Conservation (phyloP, 2,113 vertebrate genomes). For the Elgaria multicarinata region DNA sequence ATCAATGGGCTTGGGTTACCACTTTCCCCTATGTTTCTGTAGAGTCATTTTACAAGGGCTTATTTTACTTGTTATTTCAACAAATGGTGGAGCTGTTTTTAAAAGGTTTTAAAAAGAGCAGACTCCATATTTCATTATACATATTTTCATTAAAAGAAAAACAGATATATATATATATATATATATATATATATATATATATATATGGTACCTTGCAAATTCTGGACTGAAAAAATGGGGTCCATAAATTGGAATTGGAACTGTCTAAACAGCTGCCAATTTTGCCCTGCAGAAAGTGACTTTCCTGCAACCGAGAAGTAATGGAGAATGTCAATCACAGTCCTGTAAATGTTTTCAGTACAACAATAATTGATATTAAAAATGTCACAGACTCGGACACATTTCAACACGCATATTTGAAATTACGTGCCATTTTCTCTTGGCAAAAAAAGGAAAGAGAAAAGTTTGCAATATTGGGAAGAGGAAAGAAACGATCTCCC, state of each 20-base stretch:
- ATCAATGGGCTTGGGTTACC: neutral
- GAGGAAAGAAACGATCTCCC: neutral
- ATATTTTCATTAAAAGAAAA: neutral
- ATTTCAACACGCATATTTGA: constrained; percentile 6
- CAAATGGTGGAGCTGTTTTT: neutral
- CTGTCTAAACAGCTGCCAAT: constrained; percentile 23
- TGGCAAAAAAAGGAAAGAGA: neutral
- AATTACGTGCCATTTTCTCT: neutral
- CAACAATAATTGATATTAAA: constrained; percentile 39
- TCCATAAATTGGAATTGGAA: constrained; percentile 17
- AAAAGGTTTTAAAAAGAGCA: neutral
- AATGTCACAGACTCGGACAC: constrained; percentile 11
- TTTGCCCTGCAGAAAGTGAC: neutral
- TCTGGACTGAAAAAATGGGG: neutral
- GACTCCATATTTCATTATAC: neutral
- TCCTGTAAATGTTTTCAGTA: neutral
- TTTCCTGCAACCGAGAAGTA: neutral
- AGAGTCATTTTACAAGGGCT: neutral
- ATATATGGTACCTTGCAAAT: neutral
- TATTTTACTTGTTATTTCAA: neutral
- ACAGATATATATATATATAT: too few species aligned
- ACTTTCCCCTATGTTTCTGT: neutral
- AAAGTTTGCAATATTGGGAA: neutral
- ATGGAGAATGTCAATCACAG: constrained; percentile 34
- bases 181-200: too few species aligned